Conservation (phyloP, 1,140 invertebrate species). For the Caerostris darwini region DNA sequence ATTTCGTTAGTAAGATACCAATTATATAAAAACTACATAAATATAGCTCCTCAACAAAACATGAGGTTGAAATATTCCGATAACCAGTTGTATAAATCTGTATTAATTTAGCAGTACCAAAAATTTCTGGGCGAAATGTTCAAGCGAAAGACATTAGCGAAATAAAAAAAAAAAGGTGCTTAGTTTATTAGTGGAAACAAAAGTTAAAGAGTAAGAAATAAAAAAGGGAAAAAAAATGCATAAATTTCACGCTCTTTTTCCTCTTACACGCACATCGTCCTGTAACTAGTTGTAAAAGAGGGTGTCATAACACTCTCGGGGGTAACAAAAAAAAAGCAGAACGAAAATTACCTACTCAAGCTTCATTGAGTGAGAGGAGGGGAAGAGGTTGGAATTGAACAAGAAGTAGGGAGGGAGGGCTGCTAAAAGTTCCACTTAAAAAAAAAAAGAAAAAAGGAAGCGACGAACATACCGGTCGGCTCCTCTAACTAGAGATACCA, state of each 20-base stretch:
- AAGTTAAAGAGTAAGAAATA: neutral
- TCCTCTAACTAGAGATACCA: neutral
- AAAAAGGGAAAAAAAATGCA: neutral
- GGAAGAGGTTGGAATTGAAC: slow-evolving; percentile 50
- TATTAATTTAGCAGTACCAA: slow-evolving; percentile 1
- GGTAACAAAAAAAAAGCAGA: slow-evolving; percentile 50
- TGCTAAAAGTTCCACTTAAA: neutral
- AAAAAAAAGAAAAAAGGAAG: neutral
- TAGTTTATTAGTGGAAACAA: slow-evolving; percentile 32
- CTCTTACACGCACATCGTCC: slow-evolving; percentile 2
- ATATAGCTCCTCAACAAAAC: neutral
- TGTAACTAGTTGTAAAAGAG: slow-evolving; percentile 72
- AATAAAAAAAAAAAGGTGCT: slow-evolving; percentile 10
- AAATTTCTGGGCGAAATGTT: neutral
- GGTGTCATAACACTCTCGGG: slow-evolving; percentile 74
- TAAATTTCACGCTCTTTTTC: slow-evolving; percentile 55
- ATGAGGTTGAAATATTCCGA: neutral
- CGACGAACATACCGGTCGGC: neutral
- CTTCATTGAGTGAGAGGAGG: slow-evolving; percentile 37
- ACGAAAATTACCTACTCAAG: slow-evolving; percentile 62
- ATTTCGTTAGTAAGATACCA: no score
- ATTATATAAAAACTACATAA: no score
- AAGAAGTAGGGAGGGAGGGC: slow-evolving; percentile 26
- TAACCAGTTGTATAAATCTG: neutral
- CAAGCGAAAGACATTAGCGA: neutral